Base-by-base conservation (phyloP, 2,113 vertebrate genomes). In the Oceanites oceanicus region DNA sequence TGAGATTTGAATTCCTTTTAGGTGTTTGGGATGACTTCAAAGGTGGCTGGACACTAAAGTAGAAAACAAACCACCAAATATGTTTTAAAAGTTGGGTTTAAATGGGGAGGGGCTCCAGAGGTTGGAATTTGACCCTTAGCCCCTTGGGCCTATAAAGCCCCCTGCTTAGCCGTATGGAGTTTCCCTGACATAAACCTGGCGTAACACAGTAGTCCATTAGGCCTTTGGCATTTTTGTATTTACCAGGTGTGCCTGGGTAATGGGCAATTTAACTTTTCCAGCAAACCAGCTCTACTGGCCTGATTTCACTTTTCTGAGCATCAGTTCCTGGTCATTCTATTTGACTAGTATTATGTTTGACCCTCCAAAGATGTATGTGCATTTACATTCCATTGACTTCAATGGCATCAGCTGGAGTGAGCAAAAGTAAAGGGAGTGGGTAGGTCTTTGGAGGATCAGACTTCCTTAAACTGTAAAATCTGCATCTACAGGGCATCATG, bases 161-260 rank as follows among this genome's bases (percentile, higher is more conserved):
- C 26, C 26, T 70, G 38, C 40, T 89, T 84, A 34, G 34, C 16
- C 2, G 1, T 65, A 38, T 53, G 77, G 56, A 10, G 30, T 84
- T 95, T 96, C 81, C 53, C 66, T 74, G 77, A 61, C 42, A 68
- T 59, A 87, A 96, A 81, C 56, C 61, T 72, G 49, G 83, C 0
- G 18, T 83, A 92, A 72, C 76, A 84, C 44, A 81, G 59, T 72
- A 86, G 52, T 53, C 19, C 68, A 19, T 53, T 47, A 77, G 44
- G 44, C 56, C 36, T 86, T 63, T 63, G 83, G 27, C 32, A 75
- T 91, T 94, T 84, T 94, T 73, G 82, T 84, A 89, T 71, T 92
- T 96, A 83, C 72, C 83, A 94, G 75, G 67, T 91, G 90, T 92
- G 52, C 30, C 62, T 75, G 44, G 36, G 50, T 63, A 89, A 72